These are phyloP conservation scores for Rhagonycha lutea DNA, from an alignment of 2,888 invertebrate genomes.

Conservation along the genomic window DNA sequence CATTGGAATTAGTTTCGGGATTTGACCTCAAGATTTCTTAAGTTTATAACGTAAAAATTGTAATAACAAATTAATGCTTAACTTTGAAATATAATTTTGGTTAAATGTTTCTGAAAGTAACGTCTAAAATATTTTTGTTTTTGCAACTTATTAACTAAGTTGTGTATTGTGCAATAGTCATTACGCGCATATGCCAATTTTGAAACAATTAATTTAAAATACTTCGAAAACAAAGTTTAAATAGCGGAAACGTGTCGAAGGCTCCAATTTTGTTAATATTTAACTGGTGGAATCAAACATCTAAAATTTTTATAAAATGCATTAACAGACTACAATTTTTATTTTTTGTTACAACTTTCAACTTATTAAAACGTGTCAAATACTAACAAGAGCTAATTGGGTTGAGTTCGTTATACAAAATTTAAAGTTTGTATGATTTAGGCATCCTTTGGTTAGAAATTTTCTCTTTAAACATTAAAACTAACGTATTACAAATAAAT, in stretches of 20 bases:
- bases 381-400: neutral
- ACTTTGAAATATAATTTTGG: neutral
- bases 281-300: neutral
- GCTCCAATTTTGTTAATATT: neutral
- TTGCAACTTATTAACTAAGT: neutral
- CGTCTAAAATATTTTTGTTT: no score
- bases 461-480: neutral
- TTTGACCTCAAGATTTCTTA: no score
- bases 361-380: neutral
- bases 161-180: neutral
- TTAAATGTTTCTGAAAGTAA: neutral
- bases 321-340: neutral
- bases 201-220: neutral
- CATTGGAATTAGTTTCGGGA: no score
- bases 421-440: neutral
- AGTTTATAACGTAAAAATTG: no score
- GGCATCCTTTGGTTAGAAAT: neutral
- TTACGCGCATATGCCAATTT: neutral
- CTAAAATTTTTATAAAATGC: neutral
- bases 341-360: neutral
- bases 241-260: neutral
- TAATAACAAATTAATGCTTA: neutral
- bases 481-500: neutral
- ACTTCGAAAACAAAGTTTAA: neutral
- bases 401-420: neutral